These are phyloP conservation scores for Acanthosoma haemorrhoidale DNA, from an alignment of 2,888 invertebrate genomes.

Conservation along the genomic window DNA sequence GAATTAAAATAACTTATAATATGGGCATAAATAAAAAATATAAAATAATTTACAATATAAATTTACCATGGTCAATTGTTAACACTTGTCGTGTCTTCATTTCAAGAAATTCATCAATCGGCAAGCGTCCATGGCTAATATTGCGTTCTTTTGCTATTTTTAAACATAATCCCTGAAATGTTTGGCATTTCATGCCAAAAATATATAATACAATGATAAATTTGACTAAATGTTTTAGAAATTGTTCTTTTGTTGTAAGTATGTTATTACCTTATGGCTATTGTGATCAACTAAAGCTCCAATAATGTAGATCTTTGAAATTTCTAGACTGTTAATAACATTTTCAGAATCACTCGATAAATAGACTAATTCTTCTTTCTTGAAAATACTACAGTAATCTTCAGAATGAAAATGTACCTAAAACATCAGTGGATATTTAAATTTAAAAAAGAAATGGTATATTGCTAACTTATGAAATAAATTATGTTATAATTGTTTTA, in stretches of 20 bases:
- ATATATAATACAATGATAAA: constrained; percentile 15
- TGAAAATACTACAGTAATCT: constrained; percentile 64
- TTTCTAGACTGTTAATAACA: constrained; percentile 66
- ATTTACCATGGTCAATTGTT: constrained; percentile 87
- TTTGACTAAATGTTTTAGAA: not conserved
- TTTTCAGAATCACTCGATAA: constrained; percentile 91
- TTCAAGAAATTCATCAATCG: constrained; percentile 80
- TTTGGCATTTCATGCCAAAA: not conserved
- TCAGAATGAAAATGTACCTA: constrained; percentile 66
- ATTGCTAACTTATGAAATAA: constrained; percentile 3
- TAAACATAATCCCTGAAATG: constrained; percentile 71
- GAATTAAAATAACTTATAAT: constrained; percentile 44
- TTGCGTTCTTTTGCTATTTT: constrained; percentile 72
- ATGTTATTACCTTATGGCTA: constrained; percentile 67
- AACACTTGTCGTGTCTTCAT: constrained; percentile 91
- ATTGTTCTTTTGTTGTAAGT: not conserved
- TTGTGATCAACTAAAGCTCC: constrained; percentile 98
- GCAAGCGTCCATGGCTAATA: constrained; percentile 76
- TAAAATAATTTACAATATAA: not conserved
- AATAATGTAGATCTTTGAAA: constrained; percentile 81
- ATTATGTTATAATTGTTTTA: not conserved
- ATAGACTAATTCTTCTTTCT: constrained; percentile 76
- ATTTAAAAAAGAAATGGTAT: not conserved
- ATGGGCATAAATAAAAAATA: constrained; percentile 13
- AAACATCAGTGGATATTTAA: constrained; percentile 37